Conservation (phyloP, 2,888 invertebrate species). For the Hirtodrosophila histrioides region DNA sequence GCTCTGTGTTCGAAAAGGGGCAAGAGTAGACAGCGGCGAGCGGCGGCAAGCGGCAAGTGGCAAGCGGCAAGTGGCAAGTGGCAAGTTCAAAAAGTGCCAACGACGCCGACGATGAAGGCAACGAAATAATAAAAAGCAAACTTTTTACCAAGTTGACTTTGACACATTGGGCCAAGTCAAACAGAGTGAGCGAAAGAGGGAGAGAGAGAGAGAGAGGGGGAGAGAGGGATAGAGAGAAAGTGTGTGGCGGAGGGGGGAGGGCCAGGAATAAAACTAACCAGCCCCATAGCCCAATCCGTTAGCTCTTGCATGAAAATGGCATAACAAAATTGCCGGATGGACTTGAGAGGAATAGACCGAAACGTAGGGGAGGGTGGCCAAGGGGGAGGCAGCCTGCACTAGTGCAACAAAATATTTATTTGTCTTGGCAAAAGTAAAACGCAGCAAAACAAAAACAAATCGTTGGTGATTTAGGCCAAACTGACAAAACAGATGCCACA, state of each 20-base stretch:
- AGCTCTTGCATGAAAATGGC: conserved; percentile 58
- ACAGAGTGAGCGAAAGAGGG: conserved; percentile 30
- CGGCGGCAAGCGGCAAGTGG: neutral
- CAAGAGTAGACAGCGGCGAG: conserved; percentile 1
- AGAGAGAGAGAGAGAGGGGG: neutral
- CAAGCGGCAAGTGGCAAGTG: conserved; percentile 34
- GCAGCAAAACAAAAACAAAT: conserved; percentile 22
- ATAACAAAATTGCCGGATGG: conserved; percentile 52
- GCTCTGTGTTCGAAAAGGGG: conserved; percentile 1
- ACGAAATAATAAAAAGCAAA: conserved; percentile 74
- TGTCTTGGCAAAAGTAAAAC: conserved; percentile 30
- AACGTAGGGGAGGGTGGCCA: neutral
- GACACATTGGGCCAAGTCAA: conserved; percentile 76
- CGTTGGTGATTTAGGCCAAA: conserved; percentile 31
- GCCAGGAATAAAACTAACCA: conserved; percentile 28
- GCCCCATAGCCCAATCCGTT: conserved; percentile 30
- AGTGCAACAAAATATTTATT: conserved; percentile 50
- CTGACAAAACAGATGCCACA: conserved; percentile 25
- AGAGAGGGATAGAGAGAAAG: neutral
- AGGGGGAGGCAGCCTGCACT: conserved; percentile 1
- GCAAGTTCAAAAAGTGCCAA: conserved; percentile 69
- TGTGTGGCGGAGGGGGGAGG: neutral
- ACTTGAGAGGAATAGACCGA: conserved; percentile 8
- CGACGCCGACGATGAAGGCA: conserved; percentile 59
- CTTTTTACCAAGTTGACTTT: conserved; percentile 76